Base-by-base conservation (phyloP, 2,888 invertebrate species). In the Eupithecia dodoneata region DNA sequence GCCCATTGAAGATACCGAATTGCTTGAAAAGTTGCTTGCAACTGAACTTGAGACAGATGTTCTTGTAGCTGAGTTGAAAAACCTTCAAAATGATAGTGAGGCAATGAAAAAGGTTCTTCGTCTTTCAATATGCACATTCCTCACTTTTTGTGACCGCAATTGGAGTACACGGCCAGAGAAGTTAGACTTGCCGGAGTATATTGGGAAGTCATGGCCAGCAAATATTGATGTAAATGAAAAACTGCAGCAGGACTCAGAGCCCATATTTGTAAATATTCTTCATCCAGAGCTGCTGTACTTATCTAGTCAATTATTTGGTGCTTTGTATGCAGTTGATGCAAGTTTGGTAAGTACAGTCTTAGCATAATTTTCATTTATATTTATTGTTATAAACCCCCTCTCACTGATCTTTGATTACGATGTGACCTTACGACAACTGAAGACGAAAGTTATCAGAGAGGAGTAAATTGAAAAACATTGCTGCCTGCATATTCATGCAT, bases 71-170 rank as follows among this genome's bases (percentile, higher is more conserved):
- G 76, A 89, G 13, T 75, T 94, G 79, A 91, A 89, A 82, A 85
- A 78, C 65, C 78, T 86, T 76, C 80, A 83, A 74, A 84, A 87
- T 44, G 85, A 89, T 80, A 77, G 78, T 10, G 82, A 76, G 41
- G 81, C 83, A 41, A 80, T 88, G 74, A 88, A 93, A 59, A 91
- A 95, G 77, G 89, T 96, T 81, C 88, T 97, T 15, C 87, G 93
- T 73, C 89, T 96, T 73, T 97, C 96, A 3, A 94, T 97, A 30
- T 95, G 97, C 59, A 95, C 97, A 81, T 92, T 98, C 47, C 93
- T 97, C 72, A 95, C 96, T 45, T 99, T 98, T 91, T 96, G 98
- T 74, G 97, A 98, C 89, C 95, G 95, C 74, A 99, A 99, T 91
- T 98, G 98, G 96, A 97, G 97, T 72, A 97, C 98, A 0, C 97